Evolutionary conservation across 2,113 vertebrate genomes (phyloP).

Genomic region (Danionella cerebrum): DNA sequence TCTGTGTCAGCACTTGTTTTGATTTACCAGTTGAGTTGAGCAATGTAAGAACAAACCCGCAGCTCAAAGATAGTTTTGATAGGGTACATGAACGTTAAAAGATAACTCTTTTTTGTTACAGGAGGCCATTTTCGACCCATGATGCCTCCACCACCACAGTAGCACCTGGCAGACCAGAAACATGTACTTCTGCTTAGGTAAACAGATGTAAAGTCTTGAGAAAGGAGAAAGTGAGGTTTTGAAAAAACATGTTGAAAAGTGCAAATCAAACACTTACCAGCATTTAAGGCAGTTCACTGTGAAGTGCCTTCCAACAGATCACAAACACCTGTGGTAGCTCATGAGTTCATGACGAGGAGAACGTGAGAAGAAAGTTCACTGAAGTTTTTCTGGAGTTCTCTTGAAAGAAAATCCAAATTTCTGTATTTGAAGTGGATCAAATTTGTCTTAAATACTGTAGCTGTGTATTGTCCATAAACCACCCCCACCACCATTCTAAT

Average conservation of each 20-base stretch:
- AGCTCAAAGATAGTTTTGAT: constrained; percentile 10
- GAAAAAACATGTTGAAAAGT: constrained; percentile 43
- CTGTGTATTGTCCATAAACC: no score
- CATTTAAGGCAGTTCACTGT: constrained; percentile 43
- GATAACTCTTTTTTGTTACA: constrained; percentile 36
- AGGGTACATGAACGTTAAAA: constrained; percentile 37
- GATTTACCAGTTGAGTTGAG: neutral
- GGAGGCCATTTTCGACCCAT: constrained; percentile 51
- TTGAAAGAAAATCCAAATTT: no score
- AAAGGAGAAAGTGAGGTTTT: constrained; percentile 43
- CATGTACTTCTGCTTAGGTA: constrained; percentile 57
- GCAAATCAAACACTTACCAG: constrained; percentile 48
- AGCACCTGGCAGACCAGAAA: constrained; percentile 50
- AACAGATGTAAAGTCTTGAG: constrained; percentile 50
- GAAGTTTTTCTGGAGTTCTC: no score
- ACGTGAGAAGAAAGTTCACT: no score
- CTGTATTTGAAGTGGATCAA: no score
- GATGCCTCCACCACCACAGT: constrained; percentile 47
- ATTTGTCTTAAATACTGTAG: no score
- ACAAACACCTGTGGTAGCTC: constrained; percentile 52
- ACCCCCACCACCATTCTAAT: no score
- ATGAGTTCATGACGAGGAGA: no score
- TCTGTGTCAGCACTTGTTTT: neutral
- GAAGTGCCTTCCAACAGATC: constrained; percentile 36
- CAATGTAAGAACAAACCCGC: neutral